Base-by-base conservation (phyloP, 1,140 invertebrate genomes). In the Gonioctena quinquepunctata region DNA sequence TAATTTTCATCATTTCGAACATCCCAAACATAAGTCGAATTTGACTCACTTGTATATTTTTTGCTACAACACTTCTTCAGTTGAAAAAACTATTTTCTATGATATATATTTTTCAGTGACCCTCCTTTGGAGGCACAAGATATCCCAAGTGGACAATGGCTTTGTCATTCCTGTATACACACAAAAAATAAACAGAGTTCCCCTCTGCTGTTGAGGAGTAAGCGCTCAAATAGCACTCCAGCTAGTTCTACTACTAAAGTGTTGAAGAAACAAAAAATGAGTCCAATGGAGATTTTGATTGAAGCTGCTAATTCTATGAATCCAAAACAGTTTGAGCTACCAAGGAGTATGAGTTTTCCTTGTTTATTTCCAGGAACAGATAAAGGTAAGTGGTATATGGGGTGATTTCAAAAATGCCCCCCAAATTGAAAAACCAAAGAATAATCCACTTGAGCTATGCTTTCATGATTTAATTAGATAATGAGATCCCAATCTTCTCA, bases 101-200 rank as follows among this genome's bases (percentile, higher is more conserved):
- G n/a, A n/a, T n/a, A n/a, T n/a, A n/a, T n/a, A n/a, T 42, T 52
- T 80, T 77, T 54, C 77, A 96, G 94, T 86, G 93, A 97, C 86
- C 96, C 95, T 13, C 95, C 96, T 2, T 82, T 98, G 48, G 91
- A 93, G 71, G 92, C 94, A 78, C 89, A 91, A 70, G 94, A 96
- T 83, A 93, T 97, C 73, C 95, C 95, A n/a, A 86, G 89, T 74
- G 95, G 95, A 0, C 90, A 95, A 82, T 97, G 95, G 95, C 83
- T 96, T 67, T 98, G 96, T 79, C 91, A 94, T 72, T 89, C 90
- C 71, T 98, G 95, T 79, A 78, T 68, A 70, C 75, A 73, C 85
- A 84, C 16, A 77, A 84, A 50, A 71, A 60, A n/a, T 60, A 49
- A 27, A 22, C n/a, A 18, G 52, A 65, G 11, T 48, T 13, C 33